Base-by-base conservation (phyloP, 1,140 invertebrate genomes). In the Papilio helenus region DNA sequence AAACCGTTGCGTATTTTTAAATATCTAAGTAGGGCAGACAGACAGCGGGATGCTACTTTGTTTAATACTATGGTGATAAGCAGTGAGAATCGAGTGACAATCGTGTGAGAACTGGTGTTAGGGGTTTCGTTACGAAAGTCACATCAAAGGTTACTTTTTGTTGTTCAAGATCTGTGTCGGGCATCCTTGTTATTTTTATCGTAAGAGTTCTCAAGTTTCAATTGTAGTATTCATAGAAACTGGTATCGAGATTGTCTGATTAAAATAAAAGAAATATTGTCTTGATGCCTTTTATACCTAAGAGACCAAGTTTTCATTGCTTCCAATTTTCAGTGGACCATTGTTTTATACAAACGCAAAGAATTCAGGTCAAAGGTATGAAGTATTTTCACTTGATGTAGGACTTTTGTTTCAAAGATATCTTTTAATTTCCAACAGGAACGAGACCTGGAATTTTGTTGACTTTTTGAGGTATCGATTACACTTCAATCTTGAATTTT, bases 141-240 rank as follows among this genome's bases (percentile, higher is more conserved):
- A 79, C 76, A 82, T 82, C 71, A 76, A 80, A 81, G 79, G 76
- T 79, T 76, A 74, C 55, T 82, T 79, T 80, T 86, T 82, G 51
- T 86, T 74, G 79, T 34, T 58, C 73, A 65, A 82, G 76, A 85
- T 84, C 81, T 74, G 77, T 79, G 80, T 73, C 46, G 73, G 42
- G 72, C 49, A 29, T 68, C 79, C 77, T 80, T 72, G 79, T 86
- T 76, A 84, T 83, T 87, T 83, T 85, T 84, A 83, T 83, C 83
- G 80, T 82, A 42, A 86, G 77, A 79, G 79, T 84, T 83, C 82
- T 87, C 84, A 80, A 76, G 84, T 81, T 79, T 79, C 84, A 79
- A 81, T 79, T 61, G 80, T 77, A 74, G 76, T 72, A 82, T 85
- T 85, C 82, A 81, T 72, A 83, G 81, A 77, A 74, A 72, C 68